Conservation (phyloP, 2,888 invertebrate species). For the Hirtodrosophila duncani region DNA sequence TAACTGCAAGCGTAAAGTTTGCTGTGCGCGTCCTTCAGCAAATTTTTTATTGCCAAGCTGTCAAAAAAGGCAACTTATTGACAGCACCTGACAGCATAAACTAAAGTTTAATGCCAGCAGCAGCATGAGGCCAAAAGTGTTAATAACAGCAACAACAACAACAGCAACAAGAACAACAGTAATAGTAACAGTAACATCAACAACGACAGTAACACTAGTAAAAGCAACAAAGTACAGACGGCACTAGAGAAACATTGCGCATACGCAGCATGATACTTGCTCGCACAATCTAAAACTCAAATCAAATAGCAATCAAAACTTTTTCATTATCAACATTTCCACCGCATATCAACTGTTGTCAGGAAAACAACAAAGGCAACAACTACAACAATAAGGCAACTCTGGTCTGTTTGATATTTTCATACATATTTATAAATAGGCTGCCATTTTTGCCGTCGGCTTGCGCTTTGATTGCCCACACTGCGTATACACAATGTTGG, state of each 20-base stretch:
- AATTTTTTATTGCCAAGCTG: slow-evolving; percentile 44
- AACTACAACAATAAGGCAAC: slow-evolving; percentile 8
- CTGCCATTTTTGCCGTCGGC: slow-evolving; percentile 50
- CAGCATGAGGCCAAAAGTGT: slow-evolving; percentile 21
- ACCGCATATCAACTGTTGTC: slow-evolving; percentile 66
- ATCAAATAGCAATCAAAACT: slow-evolving; percentile 71
- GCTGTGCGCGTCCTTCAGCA: slow-evolving; percentile 22
- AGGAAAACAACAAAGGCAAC: slow-evolving; percentile 30
- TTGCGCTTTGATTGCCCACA: slow-evolving; percentile 58
- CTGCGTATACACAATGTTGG: slow-evolving; percentile 54
- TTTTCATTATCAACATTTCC: slow-evolving; percentile 64
- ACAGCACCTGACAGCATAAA: slow-evolving; percentile 44
- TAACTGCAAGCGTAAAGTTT: slow-evolving; percentile 24
- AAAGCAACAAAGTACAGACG: background rate
- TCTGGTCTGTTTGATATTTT: slow-evolving; percentile 24
- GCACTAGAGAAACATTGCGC: slow-evolving; percentile 33
- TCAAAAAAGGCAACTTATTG: slow-evolving; percentile 54
- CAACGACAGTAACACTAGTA: too few relatives aligned
- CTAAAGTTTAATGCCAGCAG: slow-evolving; percentile 35
- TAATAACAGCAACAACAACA: slow-evolving; percentile 10
- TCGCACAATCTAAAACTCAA: slow-evolving; percentile 48
- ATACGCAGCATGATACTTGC: slow-evolving; percentile 43
- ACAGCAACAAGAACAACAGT: slow-evolving; percentile 6
- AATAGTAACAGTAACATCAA: slow-evolving; percentile 3
- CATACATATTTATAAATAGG: slow-evolving; percentile 61